Evolutionary conservation across 2,797 vertebrate genomes (phyloP).

Genomic region (Microctenopoma stevenorrisi): DNA sequence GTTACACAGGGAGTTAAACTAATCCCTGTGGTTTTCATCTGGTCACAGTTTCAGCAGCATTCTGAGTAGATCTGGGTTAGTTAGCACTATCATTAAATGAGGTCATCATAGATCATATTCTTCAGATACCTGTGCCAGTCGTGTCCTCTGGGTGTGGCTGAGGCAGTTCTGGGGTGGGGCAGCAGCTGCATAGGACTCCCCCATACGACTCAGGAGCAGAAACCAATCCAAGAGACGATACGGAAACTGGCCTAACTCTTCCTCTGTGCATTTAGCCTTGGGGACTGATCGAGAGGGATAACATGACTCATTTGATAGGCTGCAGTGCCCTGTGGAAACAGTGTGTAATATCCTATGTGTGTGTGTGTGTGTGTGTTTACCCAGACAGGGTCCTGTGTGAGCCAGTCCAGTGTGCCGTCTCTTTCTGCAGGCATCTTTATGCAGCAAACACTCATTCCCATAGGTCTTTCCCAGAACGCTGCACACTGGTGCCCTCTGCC

Average conservation of each 20-base stretch:
- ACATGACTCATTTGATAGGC: slow-evolving; percentile 23
- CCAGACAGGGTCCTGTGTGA: slow-evolving; percentile 78
- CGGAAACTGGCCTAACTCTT: slow-evolving; percentile 82
- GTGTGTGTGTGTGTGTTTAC: slow-evolving; percentile 63
- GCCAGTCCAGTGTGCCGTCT: slow-evolving; percentile 76
- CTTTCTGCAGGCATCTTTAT: slow-evolving; percentile 83
- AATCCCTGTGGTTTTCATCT: slow-evolving; percentile 30
- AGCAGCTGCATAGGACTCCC: slow-evolving; percentile 63
- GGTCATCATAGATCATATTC: slow-evolving; percentile 12
- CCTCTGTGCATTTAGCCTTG: slow-evolving; percentile 67
- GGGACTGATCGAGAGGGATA: slow-evolving; percentile 66
- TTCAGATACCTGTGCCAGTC: slow-evolving; percentile 74
- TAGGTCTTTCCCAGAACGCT: slow-evolving; percentile 83
- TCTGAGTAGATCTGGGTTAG: slow-evolving; percentile 43
- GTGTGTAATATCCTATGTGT: slow-evolving; percentile 25
- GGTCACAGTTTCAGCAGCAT: slow-evolving; percentile 18
- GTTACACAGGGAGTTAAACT: slow-evolving; percentile 40
- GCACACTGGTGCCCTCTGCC: slow-evolving; percentile 83
- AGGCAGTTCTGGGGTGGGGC: slow-evolving; percentile 75
- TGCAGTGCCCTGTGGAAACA: slow-evolving; percentile 26
- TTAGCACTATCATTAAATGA: slow-evolving; percentile 45
- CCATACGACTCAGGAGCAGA: slow-evolving; percentile 83
- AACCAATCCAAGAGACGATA: slow-evolving; percentile 86
- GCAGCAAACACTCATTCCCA: slow-evolving; percentile 79
- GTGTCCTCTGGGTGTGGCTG: slow-evolving; percentile 68